Evolutionary conservation across 2,113 vertebrate species (phyloP).

Genomic region (Tetrao urogallus): DNA sequence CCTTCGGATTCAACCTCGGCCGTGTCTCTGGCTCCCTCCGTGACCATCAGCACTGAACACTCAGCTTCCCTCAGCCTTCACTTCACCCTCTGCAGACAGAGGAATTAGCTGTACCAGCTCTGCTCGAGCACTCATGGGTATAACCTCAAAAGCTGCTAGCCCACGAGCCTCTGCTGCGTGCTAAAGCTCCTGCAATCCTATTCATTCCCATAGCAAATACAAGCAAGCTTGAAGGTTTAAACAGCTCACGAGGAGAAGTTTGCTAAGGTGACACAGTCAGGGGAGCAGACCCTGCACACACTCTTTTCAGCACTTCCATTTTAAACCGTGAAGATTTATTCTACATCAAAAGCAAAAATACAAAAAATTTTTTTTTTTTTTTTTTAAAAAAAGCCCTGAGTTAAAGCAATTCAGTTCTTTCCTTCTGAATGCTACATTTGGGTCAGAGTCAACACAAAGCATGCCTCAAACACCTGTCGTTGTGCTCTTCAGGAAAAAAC

Average conservation of each 20-base stretch:
- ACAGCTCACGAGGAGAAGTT: neutral
- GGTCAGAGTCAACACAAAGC: neutral
- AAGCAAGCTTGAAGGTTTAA: neutral
- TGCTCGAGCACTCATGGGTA: neutral
- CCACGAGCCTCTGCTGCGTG: neutral
- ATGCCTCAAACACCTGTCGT: neutral
- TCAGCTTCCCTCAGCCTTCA: neutral
- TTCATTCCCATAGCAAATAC: neutral
- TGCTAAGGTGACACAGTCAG: rapidly evolving
- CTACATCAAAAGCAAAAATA: neutral
- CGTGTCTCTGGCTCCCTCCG: neutral
- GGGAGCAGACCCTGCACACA: neutral
- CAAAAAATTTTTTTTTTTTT: too few relatives aligned
- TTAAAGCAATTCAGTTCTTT: neutral
- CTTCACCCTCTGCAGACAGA: neutral
- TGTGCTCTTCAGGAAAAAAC: neutral
- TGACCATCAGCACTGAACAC: neutral
- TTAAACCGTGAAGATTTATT: neutral
- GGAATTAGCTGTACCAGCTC: neutral
- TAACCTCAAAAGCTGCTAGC: neutral
- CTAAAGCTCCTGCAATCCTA: neutral
- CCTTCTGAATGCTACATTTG: neutral
- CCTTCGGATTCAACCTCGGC: neutral
- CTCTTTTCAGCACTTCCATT: neutral
- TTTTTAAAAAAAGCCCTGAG: rapidly evolving